Evolutionary conservation across 1,140 invertebrate genomes (phyloP), one percentile per base, ranked within the genome.

Genomic region (Ceratosolen fusciceps): DNA sequence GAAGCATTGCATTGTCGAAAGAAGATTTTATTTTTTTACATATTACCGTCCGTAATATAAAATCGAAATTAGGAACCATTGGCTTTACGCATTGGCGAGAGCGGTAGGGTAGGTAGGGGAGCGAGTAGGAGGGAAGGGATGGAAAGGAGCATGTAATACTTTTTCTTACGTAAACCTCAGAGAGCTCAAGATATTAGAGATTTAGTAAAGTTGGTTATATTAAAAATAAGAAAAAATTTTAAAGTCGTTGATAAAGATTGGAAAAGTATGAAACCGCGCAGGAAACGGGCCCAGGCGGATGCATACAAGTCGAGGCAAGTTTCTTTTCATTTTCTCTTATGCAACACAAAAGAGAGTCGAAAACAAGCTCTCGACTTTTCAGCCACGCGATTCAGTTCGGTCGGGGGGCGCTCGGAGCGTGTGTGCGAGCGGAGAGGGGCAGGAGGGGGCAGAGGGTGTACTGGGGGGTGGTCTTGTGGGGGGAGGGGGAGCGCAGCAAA

Each of bases 221-320:
- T 74, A 60, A 58, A 74, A 74, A 74, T 60, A 60, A 58, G 29
- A 39, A 60, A 58, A 19, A 39, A 74, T 43, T 74, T 24, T 31
- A 24, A 60, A 74, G 34, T 39, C 52, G 34, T 60, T 24, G 21
- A 31, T 5, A 19, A 74, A 74, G 34, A 58, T 74, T 39, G 34
- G n/a, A 74, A 74, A 74, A 26, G 72, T 74, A 74, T 5, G n/a
- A 43, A 37, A 60, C 34, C 49, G 49, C 54, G 24, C 39, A 56
- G 49, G 58, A 56, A 73, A 58, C 31, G 12, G 34, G 49, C n/a
- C 47, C 2, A 39, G 24, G 10, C 34, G 43, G 16, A 34, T 14
- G 24, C 49, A 58, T 14, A 29, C 37, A 14, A 5, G 56, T n/a
- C 21, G 54, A 70, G 16, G 31, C 52, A 31, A 73, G 19, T 54